phyloP scores from a whole-genome alignment of 2,113 vertebrate species.

The Pogonocichla stellata region DNA sequence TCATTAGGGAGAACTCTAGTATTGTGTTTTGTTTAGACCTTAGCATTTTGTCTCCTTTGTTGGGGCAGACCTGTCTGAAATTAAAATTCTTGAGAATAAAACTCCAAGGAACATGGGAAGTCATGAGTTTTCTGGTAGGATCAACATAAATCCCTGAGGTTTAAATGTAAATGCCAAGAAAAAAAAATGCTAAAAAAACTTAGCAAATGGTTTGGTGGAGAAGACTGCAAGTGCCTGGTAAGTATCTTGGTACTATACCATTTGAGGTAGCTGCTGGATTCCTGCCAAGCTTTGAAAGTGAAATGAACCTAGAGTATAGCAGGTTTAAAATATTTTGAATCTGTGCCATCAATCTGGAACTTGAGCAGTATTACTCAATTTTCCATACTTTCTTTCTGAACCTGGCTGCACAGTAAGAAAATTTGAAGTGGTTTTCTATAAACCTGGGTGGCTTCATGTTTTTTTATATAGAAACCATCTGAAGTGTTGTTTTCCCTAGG shows the following conservation, averaged over 20 bases:
- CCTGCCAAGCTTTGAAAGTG: constrained; percentile 14
- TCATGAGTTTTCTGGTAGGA: constrained; percentile 8
- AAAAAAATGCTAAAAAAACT: background rate
- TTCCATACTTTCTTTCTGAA: constrained; percentile 51
- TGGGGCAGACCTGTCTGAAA: background rate
- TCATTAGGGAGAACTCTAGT: background rate
- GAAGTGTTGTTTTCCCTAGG: constrained; percentile 30
- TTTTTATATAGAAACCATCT: constrained; percentile 16
- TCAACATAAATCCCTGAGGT: background rate
- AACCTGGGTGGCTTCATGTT: constrained; percentile 25
- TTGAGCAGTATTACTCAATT: constrained; percentile 36
- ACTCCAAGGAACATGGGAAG: background rate
- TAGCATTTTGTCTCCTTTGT: background rate
- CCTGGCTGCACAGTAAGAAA: constrained; percentile 28
- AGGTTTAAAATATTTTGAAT: constrained; percentile 50
- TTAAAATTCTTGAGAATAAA: background rate
- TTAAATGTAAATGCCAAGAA: background rate
- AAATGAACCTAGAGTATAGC: constrained; percentile 18
- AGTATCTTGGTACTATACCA: background rate
- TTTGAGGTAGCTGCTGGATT: constrained; percentile 39
- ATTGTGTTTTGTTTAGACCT: background rate
- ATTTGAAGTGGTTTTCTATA: constrained; percentile 44
- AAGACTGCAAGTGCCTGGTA: background rate
- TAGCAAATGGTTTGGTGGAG: background rate
- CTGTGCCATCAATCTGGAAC: constrained; percentile 30